Conservation (phyloP, 2,797 vertebrate genomes). For the Phylloscopus collybita region DNA sequence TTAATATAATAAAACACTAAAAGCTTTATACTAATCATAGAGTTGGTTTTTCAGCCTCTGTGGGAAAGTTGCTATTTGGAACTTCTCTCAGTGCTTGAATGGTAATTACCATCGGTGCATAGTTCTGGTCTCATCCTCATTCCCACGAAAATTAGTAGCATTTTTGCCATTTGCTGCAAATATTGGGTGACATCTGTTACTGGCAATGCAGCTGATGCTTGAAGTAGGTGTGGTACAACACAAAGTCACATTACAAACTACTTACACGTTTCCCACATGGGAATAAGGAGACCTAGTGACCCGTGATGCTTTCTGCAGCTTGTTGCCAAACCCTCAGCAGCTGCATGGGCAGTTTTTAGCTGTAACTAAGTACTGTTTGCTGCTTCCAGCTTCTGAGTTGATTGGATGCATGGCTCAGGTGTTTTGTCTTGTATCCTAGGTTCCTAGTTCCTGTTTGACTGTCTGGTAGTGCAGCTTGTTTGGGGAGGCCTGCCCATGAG, state of each 20-base stretch:
- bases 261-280: background rate
- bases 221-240: background rate
- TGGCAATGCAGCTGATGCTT: background rate
- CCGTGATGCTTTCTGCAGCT: background rate
- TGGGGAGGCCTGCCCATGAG: too few species aligned
- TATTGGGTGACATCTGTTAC: background rate
- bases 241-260: background rate
- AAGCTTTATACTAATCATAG: constrained; percentile 47
- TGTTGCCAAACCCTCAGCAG: background rate
- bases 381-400: background rate
- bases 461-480: background rate
- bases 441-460: background rate
- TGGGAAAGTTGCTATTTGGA: constrained; percentile 64
- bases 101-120: constrained; percentile 30
- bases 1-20: constrained; percentile 59
- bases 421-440: background rate
- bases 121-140: background rate
- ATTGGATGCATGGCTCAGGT: background rate
- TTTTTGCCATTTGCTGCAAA: background rate
- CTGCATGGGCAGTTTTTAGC: background rate
- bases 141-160: background rate
- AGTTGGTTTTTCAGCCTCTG: constrained; percentile 40
- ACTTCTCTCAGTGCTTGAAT: background rate
- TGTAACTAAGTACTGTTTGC: background rate
- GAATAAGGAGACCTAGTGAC: background rate